Evolutionary conservation across 2,888 invertebrate species (phyloP), one percentile per base, ranked within the genome.

Genomic region (Euclidia mi): DNA sequence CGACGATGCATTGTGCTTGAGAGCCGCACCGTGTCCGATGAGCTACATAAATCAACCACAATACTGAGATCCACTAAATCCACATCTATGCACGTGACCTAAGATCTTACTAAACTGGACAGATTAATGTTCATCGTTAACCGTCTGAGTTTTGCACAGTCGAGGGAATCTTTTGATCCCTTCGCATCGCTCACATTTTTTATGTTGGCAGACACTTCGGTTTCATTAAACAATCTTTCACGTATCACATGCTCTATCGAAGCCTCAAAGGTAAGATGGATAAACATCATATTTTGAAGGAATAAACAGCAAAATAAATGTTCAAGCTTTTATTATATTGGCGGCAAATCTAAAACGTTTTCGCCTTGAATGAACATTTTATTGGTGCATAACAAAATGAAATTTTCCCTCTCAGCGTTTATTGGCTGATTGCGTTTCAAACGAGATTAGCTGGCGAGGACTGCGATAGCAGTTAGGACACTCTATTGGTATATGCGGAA

Each of bases 101-200:
- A 42, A 53, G 84, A 15, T 71, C 81, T 66, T 46, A 14, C n/a
- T 58, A 60, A 34, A 51, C 44, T 81, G 82, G 87, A 38, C 70
- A 61, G 59, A 66, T 79, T 73, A 76, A 69, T 61, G 71, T 64
- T 70, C 70, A 70, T 76, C 76, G 80, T 78, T 81, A 83, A 78
- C 81, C 75, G 71, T 71, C 75, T 66, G 73, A 78, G 81, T 80
- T 85, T 78, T 76, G 77, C 82, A 82, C 82, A 82, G 82, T 78
- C 74, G 81, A 84, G 81, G 56, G 81, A 84, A 75, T 80, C 87
- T 85, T 89, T 88, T 89, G 88, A 87, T 85, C 85, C 58, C 65
- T 67, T 71, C 56, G 48, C 69, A 58, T 65, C 49, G 65, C 60
- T 65, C 65, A 71, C 63, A 70, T 69, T 69, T 80, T 76, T 78